Evolutionary conservation across 2,113 vertebrate species (phyloP), one percentile per base, ranked within the genome.

Genomic region (Apeltes quadracus): DNA sequence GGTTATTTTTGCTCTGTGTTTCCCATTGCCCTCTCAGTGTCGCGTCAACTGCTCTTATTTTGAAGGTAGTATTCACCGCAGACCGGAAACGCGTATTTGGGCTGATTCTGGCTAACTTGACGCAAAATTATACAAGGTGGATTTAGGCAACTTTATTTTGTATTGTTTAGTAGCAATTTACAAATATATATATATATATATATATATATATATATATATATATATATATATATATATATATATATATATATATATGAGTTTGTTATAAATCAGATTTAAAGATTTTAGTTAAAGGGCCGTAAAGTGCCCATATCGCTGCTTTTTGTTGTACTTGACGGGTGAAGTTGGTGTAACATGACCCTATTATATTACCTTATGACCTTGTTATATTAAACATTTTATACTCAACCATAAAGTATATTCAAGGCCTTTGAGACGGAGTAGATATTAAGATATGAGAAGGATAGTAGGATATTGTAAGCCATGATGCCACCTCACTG

Each of bases 61-160:
- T 84, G 83, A 83, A 82, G 6, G 10, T 4, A 12, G 1, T 12
- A 1, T 1, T 43, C 2, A 23, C 1, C 1, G 0, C 1, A 5
- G 1, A 15, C 11, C 57, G 64, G 67, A 81, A 61, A 2, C 41
- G 23, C 11, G 0, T 3, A 2, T 1, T 6, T 3, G 0, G 0
- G 1, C 50, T 41, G 0, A 46, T 39, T 61, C 0, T 20, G 0
- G 9, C 6, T 39, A 16, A 39, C 70, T 82, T 82, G 2, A 61
- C 8, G 2, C 0, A 27, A 23, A 9, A 15, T 78, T 85, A 85
- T 65, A 81, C 67, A 82, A 78, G 36, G 0, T 23, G 22, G 2
- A 20, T 27, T 83, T 81, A 81, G 48, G 46, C 77, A 80, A 79
- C 46, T 1, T 36, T 15, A 25, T 10, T 32, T 22, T 22, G n/a